phyloP scores from a whole-genome alignment of 35 echinoderm and acorn worm genomes.

The Heliocidaris tuberculata region DNA sequence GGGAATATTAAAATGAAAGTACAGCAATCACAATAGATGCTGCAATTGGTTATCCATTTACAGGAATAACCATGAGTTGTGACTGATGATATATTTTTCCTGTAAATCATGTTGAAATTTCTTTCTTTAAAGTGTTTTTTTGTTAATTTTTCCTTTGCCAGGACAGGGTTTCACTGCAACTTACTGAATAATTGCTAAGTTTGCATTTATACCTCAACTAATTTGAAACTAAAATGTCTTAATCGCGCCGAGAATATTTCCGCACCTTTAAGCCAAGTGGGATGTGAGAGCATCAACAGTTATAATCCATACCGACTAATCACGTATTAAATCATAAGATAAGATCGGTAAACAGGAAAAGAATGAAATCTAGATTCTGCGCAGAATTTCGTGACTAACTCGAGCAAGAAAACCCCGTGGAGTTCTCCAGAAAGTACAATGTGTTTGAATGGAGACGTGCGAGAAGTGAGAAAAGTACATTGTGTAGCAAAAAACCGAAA shows the following conservation, averaged over 20 bases:
- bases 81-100: no score
- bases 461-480: not conserved
- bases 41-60: no score
- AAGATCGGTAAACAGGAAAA: not conserved
- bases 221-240: slow-evolving; percentile 34
- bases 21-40: not conserved
- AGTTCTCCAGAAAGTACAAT: not conserved
- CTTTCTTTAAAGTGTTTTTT: not conserved
- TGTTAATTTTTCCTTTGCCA: not conserved
- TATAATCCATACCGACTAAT: no score
- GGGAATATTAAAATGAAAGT: no score
- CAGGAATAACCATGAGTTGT: no score
- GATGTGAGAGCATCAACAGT: not conserved
- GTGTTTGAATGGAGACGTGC: not conserved
- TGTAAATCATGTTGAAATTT: no score
- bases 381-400: slow-evolving; percentile 3
- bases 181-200: not conserved
- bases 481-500: not conserved
- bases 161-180: not conserved
- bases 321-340: not conserved
- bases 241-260: not conserved
- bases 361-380: not conserved
- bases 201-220: not conserved
- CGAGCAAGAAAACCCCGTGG: not conserved
- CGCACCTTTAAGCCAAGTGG: not conserved